Evolutionary conservation across 2,113 vertebrate species (phyloP).

Genomic region (Stictonetta naevosa): DNA sequence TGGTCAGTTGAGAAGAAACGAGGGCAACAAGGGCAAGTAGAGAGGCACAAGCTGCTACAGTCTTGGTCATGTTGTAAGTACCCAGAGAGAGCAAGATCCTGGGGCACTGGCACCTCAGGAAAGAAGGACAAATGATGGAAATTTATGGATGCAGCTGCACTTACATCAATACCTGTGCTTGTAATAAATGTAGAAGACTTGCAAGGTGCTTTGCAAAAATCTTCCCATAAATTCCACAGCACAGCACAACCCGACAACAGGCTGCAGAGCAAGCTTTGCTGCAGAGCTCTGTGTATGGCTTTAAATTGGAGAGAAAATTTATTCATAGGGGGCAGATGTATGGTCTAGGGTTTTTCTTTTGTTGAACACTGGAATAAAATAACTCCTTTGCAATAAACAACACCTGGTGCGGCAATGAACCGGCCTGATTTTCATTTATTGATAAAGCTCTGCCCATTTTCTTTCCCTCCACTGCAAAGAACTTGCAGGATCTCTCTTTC

Average conservation of each 20-base stretch:
- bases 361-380: background rate
- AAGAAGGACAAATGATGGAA: background rate
- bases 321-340: background rate
- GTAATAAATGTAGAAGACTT: background rate
- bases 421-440: background rate
- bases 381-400: background rate
- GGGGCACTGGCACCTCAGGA: background rate
- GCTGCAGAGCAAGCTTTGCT: background rate
- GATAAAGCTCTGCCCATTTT: background rate
- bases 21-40: background rate
- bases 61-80: background rate
- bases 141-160: background rate
- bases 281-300: background rate
- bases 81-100: background rate
- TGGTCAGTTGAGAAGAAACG: background rate
- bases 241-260: background rate
- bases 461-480: background rate
- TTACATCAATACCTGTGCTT: background rate
- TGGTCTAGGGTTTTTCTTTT: conserved; percentile 6
- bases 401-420: background rate
- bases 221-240: background rate
- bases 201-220: background rate
- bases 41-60: background rate
- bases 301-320: background rate
- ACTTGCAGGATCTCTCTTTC: background rate